These are phyloP conservation scores for Barnardius zonarius DNA, from an alignment of 2,113 vertebrate species.

Conservation along the genomic window DNA sequence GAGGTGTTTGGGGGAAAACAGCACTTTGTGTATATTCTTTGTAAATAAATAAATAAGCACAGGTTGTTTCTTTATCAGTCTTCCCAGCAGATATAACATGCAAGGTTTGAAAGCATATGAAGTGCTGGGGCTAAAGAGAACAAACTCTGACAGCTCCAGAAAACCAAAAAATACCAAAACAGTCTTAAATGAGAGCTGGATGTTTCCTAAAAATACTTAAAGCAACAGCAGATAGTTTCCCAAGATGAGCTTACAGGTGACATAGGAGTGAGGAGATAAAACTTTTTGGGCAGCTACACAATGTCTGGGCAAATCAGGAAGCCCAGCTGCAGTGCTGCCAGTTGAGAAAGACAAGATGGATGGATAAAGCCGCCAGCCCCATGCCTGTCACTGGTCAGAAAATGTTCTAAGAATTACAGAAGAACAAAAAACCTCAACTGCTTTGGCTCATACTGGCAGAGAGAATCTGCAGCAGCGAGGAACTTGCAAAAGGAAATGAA, in stretches of 20 bases:
- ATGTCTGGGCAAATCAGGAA: background rate
- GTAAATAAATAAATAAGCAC: background rate
- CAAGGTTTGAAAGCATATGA: background rate
- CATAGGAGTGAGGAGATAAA: background rate
- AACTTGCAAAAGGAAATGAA: background rate
- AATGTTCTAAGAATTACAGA: background rate
- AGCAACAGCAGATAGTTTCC: background rate
- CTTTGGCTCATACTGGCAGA: background rate
- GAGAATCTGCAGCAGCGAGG: background rate
- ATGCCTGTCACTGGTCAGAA: background rate
- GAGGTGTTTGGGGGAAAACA: background rate
- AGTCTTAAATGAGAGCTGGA: background rate
- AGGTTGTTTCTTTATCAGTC: background rate
- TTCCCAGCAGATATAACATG: background rate
- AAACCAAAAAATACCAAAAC: background rate
- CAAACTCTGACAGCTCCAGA: background rate
- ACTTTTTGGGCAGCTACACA: background rate
- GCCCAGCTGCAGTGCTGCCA: background rate
- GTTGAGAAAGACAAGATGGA: background rate
- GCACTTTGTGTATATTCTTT: background rate
- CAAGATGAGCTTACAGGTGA: background rate
- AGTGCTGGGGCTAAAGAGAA: background rate
- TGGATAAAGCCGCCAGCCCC: background rate
- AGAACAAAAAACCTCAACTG: background rate
- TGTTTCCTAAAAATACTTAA: background rate